Base-by-base conservation (phyloP, 2,797 vertebrate genomes). In the Emys orbicularis region DNA sequence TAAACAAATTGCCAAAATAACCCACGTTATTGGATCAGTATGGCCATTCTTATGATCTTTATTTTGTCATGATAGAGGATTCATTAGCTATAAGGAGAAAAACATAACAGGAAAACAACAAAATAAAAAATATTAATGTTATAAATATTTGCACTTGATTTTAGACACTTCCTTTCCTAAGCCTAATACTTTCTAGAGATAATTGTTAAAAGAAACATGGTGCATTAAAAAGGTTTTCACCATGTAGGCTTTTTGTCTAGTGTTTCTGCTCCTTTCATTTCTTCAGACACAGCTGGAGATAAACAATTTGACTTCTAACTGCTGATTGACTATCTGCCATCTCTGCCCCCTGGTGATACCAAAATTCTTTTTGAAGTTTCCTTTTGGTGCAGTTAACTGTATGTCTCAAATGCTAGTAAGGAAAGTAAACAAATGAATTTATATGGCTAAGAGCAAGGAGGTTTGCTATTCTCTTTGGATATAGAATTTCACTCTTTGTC, bases 351-450 rank as follows among this genome's bases (percentile, higher is more conserved):
- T 56, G 34, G 47, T 54, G 7, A 94, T 68, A 92, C 37, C 10
- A 68, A 50, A 89, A 92, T 7, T 65, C 81, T 76, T 87, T 93
- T 41, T 87, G 31, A 92, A 80, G 41, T 86, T 91, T 85, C 37
- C 56, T 87, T 94, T 89, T 88, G 44, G 8, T 37, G 83, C 27
- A 21, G 41, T 80, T 89, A 54, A n/a, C 84, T 89, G 41, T 84
- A 49, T 65, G 87, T 29, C 15, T 76, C 86, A 57, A 91, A 93
- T 37, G 21, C 27, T n/a, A 41, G 19, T 76, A 27, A 81, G 37
- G 83, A 83, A 84, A 79, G 77, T 5, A 94, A 37, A 76, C 2
- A 2, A 57, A 90, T n/a, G 74, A 90, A 79, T 79, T 90, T 76
- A 68, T 37, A 37, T 53, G 86, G 81, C 81, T 44, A 91, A 12